phyloP scores from a whole-genome alignment of 2,113 vertebrate species.

The Columbina picui region DNA sequence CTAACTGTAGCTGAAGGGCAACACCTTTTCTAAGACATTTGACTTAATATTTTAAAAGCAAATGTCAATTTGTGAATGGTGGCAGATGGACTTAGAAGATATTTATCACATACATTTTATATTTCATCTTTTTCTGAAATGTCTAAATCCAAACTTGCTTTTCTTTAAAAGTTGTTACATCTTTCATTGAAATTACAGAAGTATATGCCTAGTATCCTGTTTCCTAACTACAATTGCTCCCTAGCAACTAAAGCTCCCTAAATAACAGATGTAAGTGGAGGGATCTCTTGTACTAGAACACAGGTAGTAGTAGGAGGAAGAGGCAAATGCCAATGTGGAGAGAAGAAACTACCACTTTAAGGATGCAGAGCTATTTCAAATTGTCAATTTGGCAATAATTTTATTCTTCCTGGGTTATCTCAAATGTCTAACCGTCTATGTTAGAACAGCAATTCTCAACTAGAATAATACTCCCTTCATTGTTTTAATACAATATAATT shows the following conservation, averaged over 20 bases:
- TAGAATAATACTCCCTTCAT: background rate
- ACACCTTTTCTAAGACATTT: background rate
- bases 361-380: background rate
- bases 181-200: background rate
- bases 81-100: background rate
- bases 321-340: background rate
- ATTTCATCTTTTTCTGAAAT: background rate
- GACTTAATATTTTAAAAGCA: background rate
- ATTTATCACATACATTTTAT: background rate
- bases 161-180: background rate
- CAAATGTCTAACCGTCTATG: background rate
- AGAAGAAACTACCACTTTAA: background rate
- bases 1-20: background rate
- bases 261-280: background rate
- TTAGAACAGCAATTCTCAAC: background rate
- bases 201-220: background rate
- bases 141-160: background rate
- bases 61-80: background rate
- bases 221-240: background rate
- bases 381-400: background rate
- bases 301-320: background rate
- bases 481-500: background rate
- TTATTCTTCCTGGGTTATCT: background rate
- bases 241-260: background rate
- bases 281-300: background rate